Percentiles rank a stretch among this genome's conserved stretches.
These are phyloP conservation scores for Acromyrmex echinatior DNA, from an alignment of 1,140 invertebrate genomes.

Conservation along the genomic window DNA sequence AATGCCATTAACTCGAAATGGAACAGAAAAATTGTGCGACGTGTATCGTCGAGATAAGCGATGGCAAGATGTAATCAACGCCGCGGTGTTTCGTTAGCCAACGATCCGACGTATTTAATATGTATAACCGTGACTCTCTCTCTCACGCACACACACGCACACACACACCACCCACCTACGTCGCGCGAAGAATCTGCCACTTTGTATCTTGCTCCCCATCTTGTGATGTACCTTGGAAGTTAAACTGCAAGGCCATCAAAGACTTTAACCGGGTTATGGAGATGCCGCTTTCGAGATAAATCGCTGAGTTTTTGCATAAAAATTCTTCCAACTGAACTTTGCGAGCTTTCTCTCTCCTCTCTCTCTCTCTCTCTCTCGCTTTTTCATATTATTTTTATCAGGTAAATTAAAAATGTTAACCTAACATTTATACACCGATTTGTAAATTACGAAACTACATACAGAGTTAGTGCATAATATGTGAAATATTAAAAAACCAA, in stretches of 20 bases:
- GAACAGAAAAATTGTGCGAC: background rate
- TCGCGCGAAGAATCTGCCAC: slow-evolving; percentile 70
- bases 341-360: background rate
- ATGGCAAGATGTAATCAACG: slow-evolving; percentile 46
- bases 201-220: slow-evolving; percentile 72
- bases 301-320: slow-evolving; percentile 66
- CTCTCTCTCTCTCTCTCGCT: background rate
- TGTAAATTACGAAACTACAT: background rate
- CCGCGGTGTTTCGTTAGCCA: slow-evolving; percentile 53
- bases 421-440: background rate
- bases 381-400: background rate
- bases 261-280: slow-evolving; percentile 73
- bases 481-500: slow-evolving; percentile 9
- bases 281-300: slow-evolving; percentile 75
- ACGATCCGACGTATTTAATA: slow-evolving; percentile 65
- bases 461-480: background rate
- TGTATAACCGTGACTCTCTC: slow-evolving; percentile 67
- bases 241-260: slow-evolving; percentile 74
- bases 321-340: slow-evolving; percentile 39
- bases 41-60: slow-evolving; percentile 27
- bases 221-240: slow-evolving; percentile 70
- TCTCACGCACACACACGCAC: background rate
- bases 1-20: background rate
- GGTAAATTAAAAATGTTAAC: background rate
- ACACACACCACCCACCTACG: slow-evolving; percentile 68